These are phyloP conservation scores for Pluvianellus socialis DNA, from an alignment of 2,113 vertebrate genomes.

Conservation along the genomic window DNA sequence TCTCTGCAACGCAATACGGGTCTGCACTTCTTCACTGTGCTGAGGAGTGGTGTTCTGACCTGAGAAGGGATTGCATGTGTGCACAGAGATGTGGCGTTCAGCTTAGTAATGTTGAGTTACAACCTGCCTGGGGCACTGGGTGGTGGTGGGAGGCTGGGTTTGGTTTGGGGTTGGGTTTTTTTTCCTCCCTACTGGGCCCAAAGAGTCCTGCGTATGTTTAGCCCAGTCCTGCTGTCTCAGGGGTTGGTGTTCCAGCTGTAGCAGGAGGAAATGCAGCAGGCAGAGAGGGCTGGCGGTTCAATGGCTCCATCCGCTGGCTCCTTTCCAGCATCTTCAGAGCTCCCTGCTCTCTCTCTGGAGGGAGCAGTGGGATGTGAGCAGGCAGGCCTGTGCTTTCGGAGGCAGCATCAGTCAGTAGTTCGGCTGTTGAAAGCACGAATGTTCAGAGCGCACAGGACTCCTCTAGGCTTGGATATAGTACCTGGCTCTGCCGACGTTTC, in stretches of 20 bases:
- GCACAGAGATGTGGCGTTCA: neutral
- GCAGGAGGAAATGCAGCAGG: neutral
- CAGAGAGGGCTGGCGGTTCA: neutral
- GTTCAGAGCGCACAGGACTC: neutral
- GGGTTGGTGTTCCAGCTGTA: neutral
- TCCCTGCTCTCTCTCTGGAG: neutral
- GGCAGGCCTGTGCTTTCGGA: neutral
- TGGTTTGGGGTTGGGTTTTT: too few species aligned
- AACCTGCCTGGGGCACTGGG: neutral
- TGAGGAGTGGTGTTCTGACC: neutral
- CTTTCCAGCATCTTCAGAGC: neutral
- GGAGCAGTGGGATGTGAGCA: accelerated
- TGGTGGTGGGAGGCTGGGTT: too few species aligned
- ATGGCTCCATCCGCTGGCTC: neutral
- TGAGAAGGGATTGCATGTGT: accelerated
- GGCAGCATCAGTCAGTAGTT: neutral
- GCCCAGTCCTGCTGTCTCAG: neutral
- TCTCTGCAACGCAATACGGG: neutral
- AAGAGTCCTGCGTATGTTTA: neutral
- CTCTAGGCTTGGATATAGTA: neutral
- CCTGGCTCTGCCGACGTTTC: neutral
- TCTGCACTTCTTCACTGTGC: neutral
- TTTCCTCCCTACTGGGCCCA: neutral
- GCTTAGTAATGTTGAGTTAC: neutral
- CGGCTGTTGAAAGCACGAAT: neutral